Conservation (phyloP, 2,888 invertebrate genomes). For the Drosophila multiciliata region DNA sequence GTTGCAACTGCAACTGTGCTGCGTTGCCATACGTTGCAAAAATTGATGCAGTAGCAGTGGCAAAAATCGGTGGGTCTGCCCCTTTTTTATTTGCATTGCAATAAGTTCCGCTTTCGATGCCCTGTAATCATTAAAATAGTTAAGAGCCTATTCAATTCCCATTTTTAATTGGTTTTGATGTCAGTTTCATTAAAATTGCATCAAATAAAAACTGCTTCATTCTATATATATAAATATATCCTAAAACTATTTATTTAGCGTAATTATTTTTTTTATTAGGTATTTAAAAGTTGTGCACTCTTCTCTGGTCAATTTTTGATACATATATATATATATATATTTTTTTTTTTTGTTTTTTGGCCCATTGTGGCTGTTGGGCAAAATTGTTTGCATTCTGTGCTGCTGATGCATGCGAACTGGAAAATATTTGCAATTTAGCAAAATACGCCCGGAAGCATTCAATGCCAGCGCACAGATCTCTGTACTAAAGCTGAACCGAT, state of each 20-base stretch:
- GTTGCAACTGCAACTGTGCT: slow-evolving; percentile 41
- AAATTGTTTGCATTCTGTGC: slow-evolving; percentile 75
- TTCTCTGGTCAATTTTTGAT: not conserved
- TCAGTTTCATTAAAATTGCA: not conserved
- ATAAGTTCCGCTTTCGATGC: slow-evolving; percentile 15
- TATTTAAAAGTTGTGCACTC: slow-evolving; percentile 2
- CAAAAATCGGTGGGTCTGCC: slow-evolving; percentile 29
- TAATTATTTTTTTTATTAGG: not conserved
- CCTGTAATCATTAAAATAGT: slow-evolving; percentile 23
- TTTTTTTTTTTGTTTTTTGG: slow-evolving; percentile 19
- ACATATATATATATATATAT: not conserved
- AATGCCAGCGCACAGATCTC: slow-evolving; percentile 29
- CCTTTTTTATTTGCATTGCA: slow-evolving; percentile 39
- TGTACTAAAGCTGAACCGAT: not conserved
- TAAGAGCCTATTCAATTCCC: not conserved
- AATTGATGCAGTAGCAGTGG: slow-evolving; percentile 51
- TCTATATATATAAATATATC: not conserved
- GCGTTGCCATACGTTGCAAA: slow-evolving; percentile 59
- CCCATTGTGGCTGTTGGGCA: slow-evolving; percentile 59
- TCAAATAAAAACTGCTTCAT: not conserved
- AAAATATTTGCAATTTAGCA: slow-evolving; percentile 82
- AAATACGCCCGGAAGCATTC: slow-evolving; percentile 74
- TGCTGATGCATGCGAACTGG: slow-evolving; percentile 76
- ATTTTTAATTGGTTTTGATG: not conserved
- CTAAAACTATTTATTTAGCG: not conserved